Percentiles rank a stretch among this genome's conserved stretches.
Evolutionary conservation across 2,888 invertebrate genomes (phyloP).

Genomic region (Cataglyphis albicans): DNA sequence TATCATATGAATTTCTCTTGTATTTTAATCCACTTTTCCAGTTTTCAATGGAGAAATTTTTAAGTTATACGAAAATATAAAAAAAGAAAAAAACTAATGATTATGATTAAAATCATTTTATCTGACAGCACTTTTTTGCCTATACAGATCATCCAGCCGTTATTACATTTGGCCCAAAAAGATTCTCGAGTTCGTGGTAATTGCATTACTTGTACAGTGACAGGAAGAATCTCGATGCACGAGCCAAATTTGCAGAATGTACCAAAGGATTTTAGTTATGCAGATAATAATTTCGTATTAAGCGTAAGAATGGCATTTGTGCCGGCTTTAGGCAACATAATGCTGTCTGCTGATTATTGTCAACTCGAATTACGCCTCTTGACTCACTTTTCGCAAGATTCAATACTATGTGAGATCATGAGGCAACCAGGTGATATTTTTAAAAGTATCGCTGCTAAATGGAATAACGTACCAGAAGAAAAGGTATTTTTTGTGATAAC

Average conservation of each 20-base stretch:
- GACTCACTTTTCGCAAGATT: slow-evolving; percentile 95
- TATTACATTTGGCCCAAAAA: slow-evolving; percentile 78
- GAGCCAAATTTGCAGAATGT: slow-evolving; percentile 98
- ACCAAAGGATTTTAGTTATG: slow-evolving; percentile 92
- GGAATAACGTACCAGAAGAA: slow-evolving; percentile 90
- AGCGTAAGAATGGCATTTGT: slow-evolving; percentile 90
- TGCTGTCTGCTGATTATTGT: slow-evolving; percentile 98
- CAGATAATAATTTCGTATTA: slow-evolving; percentile 85
- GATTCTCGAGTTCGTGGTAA: slow-evolving; percentile 89
- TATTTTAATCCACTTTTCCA: background rate
- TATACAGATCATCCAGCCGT: slow-evolving; percentile 81
- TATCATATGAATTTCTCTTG: background rate
- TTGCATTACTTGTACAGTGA: slow-evolving; percentile 90
- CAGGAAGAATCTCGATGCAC: slow-evolving; percentile 95
- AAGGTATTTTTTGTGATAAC: slow-evolving; percentile 86
- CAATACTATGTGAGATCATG: slow-evolving; percentile 90
- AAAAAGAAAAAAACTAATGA: background rate
- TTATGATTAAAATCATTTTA: slow-evolving; percentile 1
- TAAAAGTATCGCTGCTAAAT: slow-evolving; percentile 93
- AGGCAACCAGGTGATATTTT: slow-evolving; percentile 92
- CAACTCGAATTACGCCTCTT: slow-evolving; percentile 97
- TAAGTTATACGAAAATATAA: background rate
- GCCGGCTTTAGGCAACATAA: slow-evolving; percentile 87
- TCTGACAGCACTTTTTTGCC: slow-evolving; percentile 22
- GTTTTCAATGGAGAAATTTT: background rate